Percentiles rank a stretch among this genome's conserved stretches.
These are phyloP conservation scores for Hyles vespertilio DNA, from an alignment of 1,140 invertebrate genomes.

Conservation along the genomic window DNA sequence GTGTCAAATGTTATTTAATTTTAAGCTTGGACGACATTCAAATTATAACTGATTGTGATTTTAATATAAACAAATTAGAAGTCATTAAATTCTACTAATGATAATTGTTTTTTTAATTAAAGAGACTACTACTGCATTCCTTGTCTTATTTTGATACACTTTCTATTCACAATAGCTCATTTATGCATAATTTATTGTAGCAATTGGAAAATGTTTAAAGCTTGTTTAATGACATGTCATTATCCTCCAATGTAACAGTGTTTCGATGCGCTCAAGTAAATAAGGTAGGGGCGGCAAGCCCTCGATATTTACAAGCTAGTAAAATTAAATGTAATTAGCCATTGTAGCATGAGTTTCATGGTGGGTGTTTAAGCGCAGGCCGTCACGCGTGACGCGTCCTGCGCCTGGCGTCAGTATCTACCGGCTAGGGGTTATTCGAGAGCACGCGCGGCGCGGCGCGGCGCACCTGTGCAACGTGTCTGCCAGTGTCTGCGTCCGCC, in stretches of 20 bases:
- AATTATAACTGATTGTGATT: slow-evolving; percentile 56
- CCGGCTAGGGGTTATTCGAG: slow-evolving; percentile 10
- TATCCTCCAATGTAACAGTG: slow-evolving; percentile 3
- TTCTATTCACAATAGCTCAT: no score
- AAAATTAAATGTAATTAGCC: slow-evolving; percentile 45
- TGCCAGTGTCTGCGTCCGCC: slow-evolving; percentile 36
- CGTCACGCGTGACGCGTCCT: slow-evolving; percentile 10
- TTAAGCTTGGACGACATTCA: slow-evolving; percentile 46
- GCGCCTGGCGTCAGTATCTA: no score
- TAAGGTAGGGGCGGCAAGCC: slow-evolving; percentile 12
- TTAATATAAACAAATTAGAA: slow-evolving; percentile 54
- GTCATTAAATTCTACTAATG: slow-evolving; percentile 17
- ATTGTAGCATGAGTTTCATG: slow-evolving; percentile 14
- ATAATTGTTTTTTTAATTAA: slow-evolving; percentile 11
- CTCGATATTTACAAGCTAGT: slow-evolving; percentile 24
- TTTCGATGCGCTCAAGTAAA: slow-evolving; percentile 13
- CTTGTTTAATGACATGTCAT: no score
- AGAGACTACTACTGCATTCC: no score
- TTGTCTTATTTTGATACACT: no score
- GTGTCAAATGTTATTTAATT: slow-evolving; percentile 57
- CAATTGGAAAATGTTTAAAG: no score
- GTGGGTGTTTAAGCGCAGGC: slow-evolving; percentile 1
- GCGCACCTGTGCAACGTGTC: slow-evolving; percentile 52
- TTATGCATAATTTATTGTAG: no score
- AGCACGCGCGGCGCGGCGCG: slow-evolving; percentile 35